phyloP scores from a whole-genome alignment of 2,113 vertebrate species.

The Prionailurus bengalensis region DNA sequence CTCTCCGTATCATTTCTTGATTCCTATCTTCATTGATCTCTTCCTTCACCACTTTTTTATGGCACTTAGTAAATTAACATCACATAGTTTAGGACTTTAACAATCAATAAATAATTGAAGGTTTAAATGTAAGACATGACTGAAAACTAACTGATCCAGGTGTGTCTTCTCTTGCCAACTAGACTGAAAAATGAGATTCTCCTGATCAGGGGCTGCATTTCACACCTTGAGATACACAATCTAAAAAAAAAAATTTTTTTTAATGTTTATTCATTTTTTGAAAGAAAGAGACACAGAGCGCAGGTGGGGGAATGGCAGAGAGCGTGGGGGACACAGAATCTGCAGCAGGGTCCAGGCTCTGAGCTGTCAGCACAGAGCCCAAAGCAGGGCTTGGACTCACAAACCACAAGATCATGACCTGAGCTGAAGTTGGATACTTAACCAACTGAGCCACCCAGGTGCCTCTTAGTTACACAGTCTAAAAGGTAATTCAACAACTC shows the following conservation, averaged over 20 bases:
- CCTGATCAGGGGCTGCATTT: not conserved
- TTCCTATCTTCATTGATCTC: not conserved
- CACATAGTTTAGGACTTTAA: not conserved
- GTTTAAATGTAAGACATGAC: not conserved
- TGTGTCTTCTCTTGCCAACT: not conserved
- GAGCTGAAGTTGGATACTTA: too few species aligned
- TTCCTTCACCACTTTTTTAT: not conserved
- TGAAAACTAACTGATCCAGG: not conserved
- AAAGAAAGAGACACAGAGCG: too few species aligned
- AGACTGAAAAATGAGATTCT: conserved; percentile 11
- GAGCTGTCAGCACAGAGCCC: too few species aligned
- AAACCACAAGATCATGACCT: too few species aligned
- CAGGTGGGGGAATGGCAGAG: too few species aligned
- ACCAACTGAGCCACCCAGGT: too few species aligned
- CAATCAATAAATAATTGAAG: not conserved
- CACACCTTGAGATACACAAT: not conserved
- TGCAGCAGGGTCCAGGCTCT: too few species aligned
- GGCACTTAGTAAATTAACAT: not conserved
- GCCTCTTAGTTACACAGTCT: not conserved
- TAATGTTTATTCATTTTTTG: too few species aligned
- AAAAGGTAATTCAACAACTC: conserved; percentile 2
- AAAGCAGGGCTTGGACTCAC: too few species aligned
- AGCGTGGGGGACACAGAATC: too few species aligned
- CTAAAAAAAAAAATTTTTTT: not conserved
- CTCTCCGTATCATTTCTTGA: conserved; percentile 36